Evolutionary conservation across 2,888 invertebrate genomes (phyloP), one percentile per base, ranked within the genome.

Genomic region (Eucriotettix oculatus): DNA sequence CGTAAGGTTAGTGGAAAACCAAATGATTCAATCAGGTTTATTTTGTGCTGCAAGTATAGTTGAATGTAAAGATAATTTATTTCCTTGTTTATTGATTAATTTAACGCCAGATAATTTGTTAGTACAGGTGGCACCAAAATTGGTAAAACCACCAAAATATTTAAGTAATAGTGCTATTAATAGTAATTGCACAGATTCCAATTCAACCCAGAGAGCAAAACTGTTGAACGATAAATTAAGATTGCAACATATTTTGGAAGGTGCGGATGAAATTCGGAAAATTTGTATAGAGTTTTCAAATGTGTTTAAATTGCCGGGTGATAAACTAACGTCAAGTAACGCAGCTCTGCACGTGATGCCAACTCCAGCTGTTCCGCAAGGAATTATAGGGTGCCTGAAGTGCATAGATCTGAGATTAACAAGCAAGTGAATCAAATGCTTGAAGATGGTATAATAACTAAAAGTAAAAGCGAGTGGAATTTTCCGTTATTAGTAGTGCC

Each of bases 401-500:
- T 1, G n/a, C 43, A 52, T 0, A 9, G 17, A 11, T 1, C 16
- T 1, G 56, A 56, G 16, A 43, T 43, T 16, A 10, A 56, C 1
- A 42, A 11, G 1, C 56, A 56, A 43, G 12, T 56, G 42, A 1
- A 42, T 5, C 43, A 42, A 16, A 56, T 16, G 14, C 17, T 56
- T 9, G 10, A 16, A 1, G 43, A 56, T 1, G 56, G 44, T 14
- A 17, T 56, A 7, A 56, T 56, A 11, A 14, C 43, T n/a, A 42
- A 42, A 0, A 43, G 56, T n/a, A 56, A 14, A 42, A 43, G 56
- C 12, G 16, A n/a, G 10, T 56, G 56, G 42, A 56, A 56, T 43
- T 61, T 64, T n/a, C 67, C 67, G n/a, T n/a, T 12, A 59, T 69
- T 67, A 65, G 62, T 68, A 52, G 68, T 67, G n/a, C 66, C 66